Evolutionary conservation across 2,113 vertebrate genomes (phyloP).

Genomic region (Meles meles): DNA sequence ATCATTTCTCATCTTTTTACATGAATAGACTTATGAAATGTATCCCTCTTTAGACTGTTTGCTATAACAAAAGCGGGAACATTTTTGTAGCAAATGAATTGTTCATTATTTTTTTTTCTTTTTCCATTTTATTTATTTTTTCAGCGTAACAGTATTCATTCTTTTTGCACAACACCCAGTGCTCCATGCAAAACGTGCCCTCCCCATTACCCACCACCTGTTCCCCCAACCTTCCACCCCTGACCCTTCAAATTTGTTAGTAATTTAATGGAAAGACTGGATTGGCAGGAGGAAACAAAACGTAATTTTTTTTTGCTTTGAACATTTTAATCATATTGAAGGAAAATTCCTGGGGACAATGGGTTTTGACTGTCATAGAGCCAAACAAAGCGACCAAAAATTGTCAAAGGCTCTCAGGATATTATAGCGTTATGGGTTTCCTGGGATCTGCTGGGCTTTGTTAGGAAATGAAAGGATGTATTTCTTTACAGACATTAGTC

Average conservation of each 20-base stretch:
- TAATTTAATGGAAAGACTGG: background rate
- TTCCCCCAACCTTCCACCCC: no score
- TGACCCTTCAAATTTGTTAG: no score
- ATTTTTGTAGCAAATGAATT: background rate
- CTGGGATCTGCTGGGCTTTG: background rate
- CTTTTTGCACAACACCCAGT: no score
- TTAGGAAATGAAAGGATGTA: background rate
- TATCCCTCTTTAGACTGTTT: background rate
- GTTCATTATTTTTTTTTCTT: no score
- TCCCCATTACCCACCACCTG: no score
- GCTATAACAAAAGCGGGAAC: background rate
- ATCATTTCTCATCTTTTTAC: constrained; percentile 12
- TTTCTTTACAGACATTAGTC: background rate
- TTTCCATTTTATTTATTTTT: no score
- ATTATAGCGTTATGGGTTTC: background rate
- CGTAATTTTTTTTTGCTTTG: constrained; percentile 12
- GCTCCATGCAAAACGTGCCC: no score
- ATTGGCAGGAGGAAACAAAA: background rate
- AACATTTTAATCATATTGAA: background rate
- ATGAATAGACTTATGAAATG: background rate
- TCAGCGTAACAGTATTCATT: no score
- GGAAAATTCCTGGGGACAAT: background rate
- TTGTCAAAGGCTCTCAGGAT: background rate
- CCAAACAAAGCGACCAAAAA: background rate
- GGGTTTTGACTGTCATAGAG: background rate